Conservation (phyloP, 2,888 invertebrate species). For the Byasa hedistus region DNA sequence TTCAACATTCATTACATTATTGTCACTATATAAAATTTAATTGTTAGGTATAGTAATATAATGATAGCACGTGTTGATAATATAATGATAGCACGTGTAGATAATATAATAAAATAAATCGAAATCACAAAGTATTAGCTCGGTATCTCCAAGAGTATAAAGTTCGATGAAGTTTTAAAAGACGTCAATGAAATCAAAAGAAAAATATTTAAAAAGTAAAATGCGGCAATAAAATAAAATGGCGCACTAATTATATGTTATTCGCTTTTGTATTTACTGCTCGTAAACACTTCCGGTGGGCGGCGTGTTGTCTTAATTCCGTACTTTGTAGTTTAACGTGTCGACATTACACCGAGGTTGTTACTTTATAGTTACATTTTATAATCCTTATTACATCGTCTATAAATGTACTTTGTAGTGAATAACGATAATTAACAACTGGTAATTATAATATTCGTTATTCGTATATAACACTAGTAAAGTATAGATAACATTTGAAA, state of each 20-base stretch:
- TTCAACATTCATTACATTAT: too few relatives aligned
- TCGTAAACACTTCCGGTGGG: conserved; percentile 19
- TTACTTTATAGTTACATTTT: conserved; percentile 8
- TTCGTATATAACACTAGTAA: too few relatives aligned
- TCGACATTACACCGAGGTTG: conserved; percentile 3
- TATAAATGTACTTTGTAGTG: not conserved
- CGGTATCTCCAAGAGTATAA: too few relatives aligned
- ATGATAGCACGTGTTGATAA: too few relatives aligned
- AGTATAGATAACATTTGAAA: too few relatives aligned
- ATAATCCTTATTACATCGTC: conserved; percentile 2
- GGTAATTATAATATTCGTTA: too few relatives aligned
- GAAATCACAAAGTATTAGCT: too few relatives aligned
- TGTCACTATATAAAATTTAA: too few relatives aligned
- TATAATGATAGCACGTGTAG: too few relatives aligned
- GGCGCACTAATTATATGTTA: conserved; percentile 24
- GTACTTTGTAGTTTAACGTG: conserved; percentile 26
- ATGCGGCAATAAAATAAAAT: conserved; percentile 21
- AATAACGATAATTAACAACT: too few relatives aligned
- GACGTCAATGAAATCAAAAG: conserved; percentile 8
- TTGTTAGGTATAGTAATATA: too few relatives aligned
- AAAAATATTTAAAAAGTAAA: conserved; percentile 15
- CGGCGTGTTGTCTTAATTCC: conserved; percentile 22
- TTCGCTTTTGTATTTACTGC: conserved; percentile 16
- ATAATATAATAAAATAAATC: too few relatives aligned
- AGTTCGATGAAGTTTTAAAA: not conserved